Conservation (phyloP, 2,888 invertebrate species). For the Synergus umbraculus region DNA sequence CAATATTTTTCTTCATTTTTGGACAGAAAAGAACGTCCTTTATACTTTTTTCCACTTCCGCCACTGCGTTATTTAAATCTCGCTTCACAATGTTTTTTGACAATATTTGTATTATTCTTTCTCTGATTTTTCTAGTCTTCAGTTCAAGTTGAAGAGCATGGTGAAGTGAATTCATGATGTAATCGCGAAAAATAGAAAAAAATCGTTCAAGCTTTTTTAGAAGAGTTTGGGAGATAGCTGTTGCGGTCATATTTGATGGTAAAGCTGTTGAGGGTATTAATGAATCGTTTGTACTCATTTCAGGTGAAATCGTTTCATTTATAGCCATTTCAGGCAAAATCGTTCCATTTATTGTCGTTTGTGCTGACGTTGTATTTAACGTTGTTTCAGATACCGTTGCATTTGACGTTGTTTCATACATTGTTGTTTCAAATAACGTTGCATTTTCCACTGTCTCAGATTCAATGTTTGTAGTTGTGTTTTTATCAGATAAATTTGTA, state of each 20-base stretch:
- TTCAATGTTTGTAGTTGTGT: no score
- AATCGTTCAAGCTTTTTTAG: background rate
- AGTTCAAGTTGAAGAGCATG: background rate
- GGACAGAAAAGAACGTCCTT: background rate
- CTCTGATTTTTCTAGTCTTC: background rate
- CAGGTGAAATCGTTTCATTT: background rate
- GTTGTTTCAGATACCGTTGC: no score
- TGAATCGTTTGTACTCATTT: background rate
- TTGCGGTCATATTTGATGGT: background rate
- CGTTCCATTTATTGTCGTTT: no score
- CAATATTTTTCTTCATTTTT: background rate
- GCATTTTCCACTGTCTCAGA: background rate
- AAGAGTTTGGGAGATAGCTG: background rate
- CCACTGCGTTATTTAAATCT: slow-evolving; percentile 1
- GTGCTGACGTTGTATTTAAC: no score
- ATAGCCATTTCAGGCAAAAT: no score
- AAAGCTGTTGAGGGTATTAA: background rate
- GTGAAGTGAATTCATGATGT: background rate
- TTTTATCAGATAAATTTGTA: no score
- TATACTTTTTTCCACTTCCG: background rate
- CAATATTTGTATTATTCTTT: background rate
- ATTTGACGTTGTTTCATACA: background rate
- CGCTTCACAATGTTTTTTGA: background rate
- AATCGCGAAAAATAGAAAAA: background rate
- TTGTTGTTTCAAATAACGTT: background rate